phyloP scores from a whole-genome alignment of 2,113 vertebrate species.

The Forbesichthys agassizii region DNA sequence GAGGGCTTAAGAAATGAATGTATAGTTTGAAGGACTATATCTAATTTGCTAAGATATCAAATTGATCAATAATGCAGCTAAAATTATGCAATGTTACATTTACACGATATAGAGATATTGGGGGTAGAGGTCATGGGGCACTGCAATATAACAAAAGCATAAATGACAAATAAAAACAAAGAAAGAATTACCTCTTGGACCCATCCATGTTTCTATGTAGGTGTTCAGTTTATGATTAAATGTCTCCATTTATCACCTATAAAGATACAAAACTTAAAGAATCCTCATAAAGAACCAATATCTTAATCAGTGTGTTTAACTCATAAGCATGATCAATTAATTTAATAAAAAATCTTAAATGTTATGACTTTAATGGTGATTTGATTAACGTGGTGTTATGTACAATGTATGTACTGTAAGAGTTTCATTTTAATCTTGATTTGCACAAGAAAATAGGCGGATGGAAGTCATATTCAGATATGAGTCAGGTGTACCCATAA shows the following conservation, averaged over 20 bases:
- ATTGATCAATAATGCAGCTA: too few relatives aligned
- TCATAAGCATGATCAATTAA: neutral
- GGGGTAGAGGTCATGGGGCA: too few relatives aligned
- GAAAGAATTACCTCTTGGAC: constrained; percentile 86
- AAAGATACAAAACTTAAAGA: constrained; percentile 53
- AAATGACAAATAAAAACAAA: neutral
- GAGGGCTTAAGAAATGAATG: neutral
- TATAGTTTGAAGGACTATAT: constrained; percentile 16
- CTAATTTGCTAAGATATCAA: too few relatives aligned
- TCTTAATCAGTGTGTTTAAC: neutral
- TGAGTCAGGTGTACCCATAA: too few relatives aligned
- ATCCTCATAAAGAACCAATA: neutral
- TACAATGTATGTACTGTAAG: too few relatives aligned
- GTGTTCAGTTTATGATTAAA: constrained; percentile 87
- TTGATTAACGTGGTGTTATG: too few relatives aligned
- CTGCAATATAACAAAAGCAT: neutral
- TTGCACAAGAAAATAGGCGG: too few relatives aligned
- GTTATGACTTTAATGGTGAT: too few relatives aligned
- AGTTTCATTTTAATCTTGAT: too few relatives aligned
- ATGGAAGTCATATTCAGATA: too few relatives aligned
- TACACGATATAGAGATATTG: neutral
- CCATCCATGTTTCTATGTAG: constrained; percentile 88
- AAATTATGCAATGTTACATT: neutral
- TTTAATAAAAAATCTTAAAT: too few relatives aligned
- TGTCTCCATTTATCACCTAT: constrained; percentile 87